Percentiles rank a stretch among this genome's conserved stretches.
phyloP scores from a whole-genome alignment of 92 coral and sea anemone genomes.

The Epizoanthus rinbou region DNA sequence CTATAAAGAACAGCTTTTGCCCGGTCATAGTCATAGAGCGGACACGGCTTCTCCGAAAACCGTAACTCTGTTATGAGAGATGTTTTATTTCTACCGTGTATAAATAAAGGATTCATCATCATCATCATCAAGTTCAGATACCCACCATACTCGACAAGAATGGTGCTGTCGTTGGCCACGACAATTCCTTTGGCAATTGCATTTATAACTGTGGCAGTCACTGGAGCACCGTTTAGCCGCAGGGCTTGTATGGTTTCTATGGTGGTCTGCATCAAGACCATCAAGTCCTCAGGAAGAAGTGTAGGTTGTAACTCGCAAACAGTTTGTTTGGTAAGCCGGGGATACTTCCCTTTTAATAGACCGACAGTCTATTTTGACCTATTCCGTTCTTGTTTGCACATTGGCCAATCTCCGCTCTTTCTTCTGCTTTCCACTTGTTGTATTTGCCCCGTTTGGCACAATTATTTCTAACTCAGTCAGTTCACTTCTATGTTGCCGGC shows the following conservation, averaged over 20 bases:
- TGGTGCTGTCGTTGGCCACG: slow-evolving; percentile 45
- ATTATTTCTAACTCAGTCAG: slow-evolving; percentile 45
- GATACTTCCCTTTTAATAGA: slow-evolving; percentile 44
- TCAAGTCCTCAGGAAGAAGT: no score
- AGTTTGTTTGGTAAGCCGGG: slow-evolving; percentile 44
- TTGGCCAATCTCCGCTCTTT: slow-evolving; percentile 44
- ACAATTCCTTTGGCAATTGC: slow-evolving; percentile 9
- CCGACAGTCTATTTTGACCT: slow-evolving; percentile 35
- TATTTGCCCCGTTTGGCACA: slow-evolving; percentile 45
- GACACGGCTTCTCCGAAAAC: no score
- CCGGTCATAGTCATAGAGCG: no score
- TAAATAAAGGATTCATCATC: no score
- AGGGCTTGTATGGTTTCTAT: slow-evolving; percentile 3
- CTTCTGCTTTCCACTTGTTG: slow-evolving; percentile 46
- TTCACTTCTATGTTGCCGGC: slow-evolving; percentile 12
- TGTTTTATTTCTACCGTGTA: no score
- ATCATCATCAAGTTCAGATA: slow-evolving; percentile 51
- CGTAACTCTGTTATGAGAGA: no score
- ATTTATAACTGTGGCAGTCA: slow-evolving; percentile 1
- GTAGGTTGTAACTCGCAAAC: slow-evolving; percentile 22
- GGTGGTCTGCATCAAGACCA: background rate
- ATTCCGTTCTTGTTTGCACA: slow-evolving; percentile 45
- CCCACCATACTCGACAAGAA: slow-evolving; percentile 45
- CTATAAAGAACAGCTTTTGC: slow-evolving; percentile 44
- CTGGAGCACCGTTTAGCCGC: background rate